Evolutionary conservation across 2,113 vertebrate species (phyloP), one percentile per base, ranked within the genome.

Genomic region (Anas platyrhynchos): DNA sequence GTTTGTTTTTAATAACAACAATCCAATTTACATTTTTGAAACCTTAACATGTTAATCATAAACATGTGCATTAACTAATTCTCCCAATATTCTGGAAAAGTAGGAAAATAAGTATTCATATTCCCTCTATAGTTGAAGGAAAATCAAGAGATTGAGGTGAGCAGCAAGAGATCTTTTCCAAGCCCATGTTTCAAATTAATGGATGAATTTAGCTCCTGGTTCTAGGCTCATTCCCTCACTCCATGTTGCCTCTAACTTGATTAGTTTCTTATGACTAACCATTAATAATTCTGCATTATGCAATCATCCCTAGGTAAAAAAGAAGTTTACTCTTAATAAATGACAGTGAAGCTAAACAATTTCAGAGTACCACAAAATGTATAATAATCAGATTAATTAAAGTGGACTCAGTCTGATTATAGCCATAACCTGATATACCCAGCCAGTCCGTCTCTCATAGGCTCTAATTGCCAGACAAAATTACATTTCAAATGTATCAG

Each of bases 321-420:
- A 83, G 44, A 94, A 75, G 54, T 92, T 95, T 89, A 92, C 79
- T 96, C 81, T 89, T 92, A 91, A 95, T 85, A 95, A 94, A 91
- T 89, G 94, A 87, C 91, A 93, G 66, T 26, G 69, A 93, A 79
- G 50, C 10, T 36, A 86, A 96, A 89, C 66, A 86, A 86, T 93
- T 94, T 89, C 81, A 72, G 32, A 72, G 38, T 56, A 95, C 77
- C 54, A 91, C 48, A 87, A 92, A 93, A 85, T 76, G 62, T 68
- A 89, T 54, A 84, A 82, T 82, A 93, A 96, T 93, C 77, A 92
- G 71, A 93, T 94, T 89, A 95, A 95, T 95, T 92, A 73, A 87
- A 93, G 66, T 48, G 32, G 66, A 81, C 66, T 93, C 52, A 91
- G 62, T 63, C 81, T 91, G 62, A 89, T 93, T 93, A 89, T 43